These are phyloP conservation scores for Halcyon malimbica DNA, from an alignment of 2,113 vertebrate genomes.

Conservation along the genomic window DNA sequence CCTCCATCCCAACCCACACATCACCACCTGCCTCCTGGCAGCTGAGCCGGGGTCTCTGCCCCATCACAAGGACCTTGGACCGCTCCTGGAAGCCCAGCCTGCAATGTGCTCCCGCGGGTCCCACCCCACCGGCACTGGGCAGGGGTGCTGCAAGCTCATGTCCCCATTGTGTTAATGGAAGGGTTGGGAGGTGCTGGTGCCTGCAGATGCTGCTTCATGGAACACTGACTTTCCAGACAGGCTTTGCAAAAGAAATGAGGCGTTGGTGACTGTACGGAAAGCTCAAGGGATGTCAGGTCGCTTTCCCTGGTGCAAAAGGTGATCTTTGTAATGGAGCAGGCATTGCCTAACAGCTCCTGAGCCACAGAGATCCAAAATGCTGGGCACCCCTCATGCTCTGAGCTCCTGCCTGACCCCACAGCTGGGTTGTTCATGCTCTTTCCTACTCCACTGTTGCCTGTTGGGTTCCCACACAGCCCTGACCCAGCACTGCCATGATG, in stretches of 20 bases:
- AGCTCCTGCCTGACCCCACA: not conserved
- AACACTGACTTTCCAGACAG: not conserved
- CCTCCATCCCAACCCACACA: not conserved
- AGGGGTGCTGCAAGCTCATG: not conserved
- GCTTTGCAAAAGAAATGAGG: not conserved
- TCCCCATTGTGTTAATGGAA: not conserved
- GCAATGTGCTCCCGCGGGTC: not conserved
- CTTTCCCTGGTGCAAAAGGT: not conserved
- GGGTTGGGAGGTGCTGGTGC: not conserved
- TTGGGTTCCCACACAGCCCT: rapidly evolving
- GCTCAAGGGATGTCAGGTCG: not conserved
- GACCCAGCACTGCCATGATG: rapidly evolving
- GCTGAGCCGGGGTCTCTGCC: not conserved
- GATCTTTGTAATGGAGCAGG: not conserved
- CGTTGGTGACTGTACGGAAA: rapidly evolving
- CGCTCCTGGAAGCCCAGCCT: not conserved
- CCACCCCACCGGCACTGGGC: not conserved
- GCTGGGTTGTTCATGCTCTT: not conserved
- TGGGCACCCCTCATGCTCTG: rapidly evolving
- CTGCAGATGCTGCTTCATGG: not conserved
- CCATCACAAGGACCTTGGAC: not conserved
- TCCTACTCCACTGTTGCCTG: rapidly evolving
- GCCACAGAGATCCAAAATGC: rapidly evolving
- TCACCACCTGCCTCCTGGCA: rapidly evolving
- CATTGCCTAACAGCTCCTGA: not conserved